These are phyloP conservation scores for Halictus ligatus DNA, from an alignment of 2,888 invertebrate species.

Conservation along the genomic window DNA sequence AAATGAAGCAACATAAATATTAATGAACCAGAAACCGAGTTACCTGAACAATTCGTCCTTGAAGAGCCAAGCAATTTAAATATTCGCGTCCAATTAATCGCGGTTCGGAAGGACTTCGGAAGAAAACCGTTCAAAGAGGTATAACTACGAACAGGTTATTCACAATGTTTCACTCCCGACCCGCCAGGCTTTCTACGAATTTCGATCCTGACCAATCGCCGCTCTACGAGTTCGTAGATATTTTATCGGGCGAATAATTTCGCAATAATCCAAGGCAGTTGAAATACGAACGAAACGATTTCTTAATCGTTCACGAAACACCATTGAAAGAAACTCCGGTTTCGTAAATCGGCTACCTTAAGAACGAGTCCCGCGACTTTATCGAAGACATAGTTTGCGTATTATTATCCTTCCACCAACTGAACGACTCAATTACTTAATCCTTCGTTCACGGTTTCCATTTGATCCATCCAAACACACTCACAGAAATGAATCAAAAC, in stretches of 20 bases:
- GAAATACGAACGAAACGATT: constrained; percentile 1
- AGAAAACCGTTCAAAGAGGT: not conserved
- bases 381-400: not conserved
- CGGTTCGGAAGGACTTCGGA: not conserved
- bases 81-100: not conserved
- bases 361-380: not conserved
- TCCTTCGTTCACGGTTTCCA: not conserved
- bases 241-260: not conserved
- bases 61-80: not conserved
- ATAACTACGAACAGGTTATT: not conserved
- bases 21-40: not conserved
- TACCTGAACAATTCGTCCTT: not conserved
- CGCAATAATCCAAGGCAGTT: not conserved
- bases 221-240: not conserved
- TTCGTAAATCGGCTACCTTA: constrained; percentile 6
- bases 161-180: not conserved
- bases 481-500: not conserved
- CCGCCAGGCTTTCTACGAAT: not conserved
- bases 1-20: not conserved
- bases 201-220: not conserved
- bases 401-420: not conserved
- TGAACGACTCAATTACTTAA: not conserved
- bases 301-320: constrained; percentile 8
- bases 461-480: not conserved
- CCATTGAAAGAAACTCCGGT: constrained; percentile 1